A percentile compares a stretch with the other conserved stretches of the same genome.
Evolutionary conservation across 2,113 vertebrate species (phyloP).

Genomic region (Pontoporia blainvillei): DNA sequence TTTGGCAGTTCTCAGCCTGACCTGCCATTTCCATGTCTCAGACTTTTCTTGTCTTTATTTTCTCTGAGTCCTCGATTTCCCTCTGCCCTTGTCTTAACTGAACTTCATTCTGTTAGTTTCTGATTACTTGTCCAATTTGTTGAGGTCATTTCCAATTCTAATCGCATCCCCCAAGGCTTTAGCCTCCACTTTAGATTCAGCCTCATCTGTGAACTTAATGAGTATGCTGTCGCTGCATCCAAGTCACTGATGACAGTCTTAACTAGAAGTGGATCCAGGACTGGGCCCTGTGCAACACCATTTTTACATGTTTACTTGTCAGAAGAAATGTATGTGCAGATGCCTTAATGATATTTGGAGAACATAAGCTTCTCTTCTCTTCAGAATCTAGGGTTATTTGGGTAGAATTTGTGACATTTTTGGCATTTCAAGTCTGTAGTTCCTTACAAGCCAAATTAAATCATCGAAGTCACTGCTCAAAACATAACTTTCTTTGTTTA

Average conservation of each 20-base stretch:
- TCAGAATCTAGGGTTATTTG: neutral
- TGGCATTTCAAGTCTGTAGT: neutral
- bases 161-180: slow-evolving; percentile 49
- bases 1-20: neutral
- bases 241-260: slow-evolving; percentile 43
- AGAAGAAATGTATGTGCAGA: neutral
- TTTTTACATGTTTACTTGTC: slow-evolving; percentile 31
- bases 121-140: slow-evolving; percentile 70
- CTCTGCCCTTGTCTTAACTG: slow-evolving; percentile 59
- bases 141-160: slow-evolving; percentile 66
- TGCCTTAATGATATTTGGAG: slow-evolving; percentile 34
- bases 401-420: slow-evolving; percentile 34
- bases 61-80: neutral
- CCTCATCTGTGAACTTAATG: slow-evolving; percentile 46
- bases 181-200: slow-evolving; percentile 58
- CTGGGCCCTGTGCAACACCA: neutral
- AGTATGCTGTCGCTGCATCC: neutral
- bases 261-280: neutral
- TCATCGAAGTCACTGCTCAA: slow-evolving; percentile 31
- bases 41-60: slow-evolving; percentile 34
- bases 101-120: slow-evolving; percentile 55
- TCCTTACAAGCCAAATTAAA: slow-evolving; percentile 22
- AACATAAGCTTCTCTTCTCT: neutral
- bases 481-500: neutral
- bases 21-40: neutral